phyloP scores from a whole-genome alignment of 2,113 vertebrate genomes.

The Phalacrocorax carbo region DNA sequence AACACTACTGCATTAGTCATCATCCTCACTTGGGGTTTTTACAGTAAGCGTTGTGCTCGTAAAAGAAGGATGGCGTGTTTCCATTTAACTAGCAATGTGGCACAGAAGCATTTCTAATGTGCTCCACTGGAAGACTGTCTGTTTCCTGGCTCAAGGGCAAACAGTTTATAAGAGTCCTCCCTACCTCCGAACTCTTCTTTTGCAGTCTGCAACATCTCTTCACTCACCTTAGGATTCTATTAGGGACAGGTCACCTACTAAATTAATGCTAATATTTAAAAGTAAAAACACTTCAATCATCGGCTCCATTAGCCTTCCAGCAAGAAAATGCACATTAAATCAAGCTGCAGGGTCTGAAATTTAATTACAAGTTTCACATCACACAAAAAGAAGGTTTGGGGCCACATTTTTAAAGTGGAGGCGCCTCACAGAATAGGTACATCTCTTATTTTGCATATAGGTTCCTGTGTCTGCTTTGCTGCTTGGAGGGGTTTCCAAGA shows the following conservation, averaged over 20 bases:
- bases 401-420: constrained; percentile 47
- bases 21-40: background rate
- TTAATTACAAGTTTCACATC: constrained; percentile 8
- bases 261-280: background rate
- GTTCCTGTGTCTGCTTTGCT: background rate
- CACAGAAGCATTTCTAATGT: background rate
- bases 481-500: background rate
- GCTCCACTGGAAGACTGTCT: background rate
- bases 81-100: background rate
- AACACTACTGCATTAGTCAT: background rate
- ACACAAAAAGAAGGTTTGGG: constrained; percentile 50
- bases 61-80: constrained; percentile 18
- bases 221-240: background rate
- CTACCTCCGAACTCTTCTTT: background rate
- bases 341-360: constrained; percentile 51
- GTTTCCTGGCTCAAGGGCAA: constrained; percentile 38
- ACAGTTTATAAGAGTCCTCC: background rate
- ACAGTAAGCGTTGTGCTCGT: background rate
- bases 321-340: constrained; percentile 33
- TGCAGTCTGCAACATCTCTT: background rate
- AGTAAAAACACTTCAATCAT: constrained; percentile 20
- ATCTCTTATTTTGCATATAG: background rate
- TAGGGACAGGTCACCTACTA: background rate
- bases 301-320: constrained; percentile 31
- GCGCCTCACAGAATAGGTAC: background rate